A percentile compares a stretch with the other conserved stretches of the same genome.
These are phyloP conservation scores for Sisyra terminalis DNA, from an alignment of 2,888 invertebrate genomes.

Conservation along the genomic window DNA sequence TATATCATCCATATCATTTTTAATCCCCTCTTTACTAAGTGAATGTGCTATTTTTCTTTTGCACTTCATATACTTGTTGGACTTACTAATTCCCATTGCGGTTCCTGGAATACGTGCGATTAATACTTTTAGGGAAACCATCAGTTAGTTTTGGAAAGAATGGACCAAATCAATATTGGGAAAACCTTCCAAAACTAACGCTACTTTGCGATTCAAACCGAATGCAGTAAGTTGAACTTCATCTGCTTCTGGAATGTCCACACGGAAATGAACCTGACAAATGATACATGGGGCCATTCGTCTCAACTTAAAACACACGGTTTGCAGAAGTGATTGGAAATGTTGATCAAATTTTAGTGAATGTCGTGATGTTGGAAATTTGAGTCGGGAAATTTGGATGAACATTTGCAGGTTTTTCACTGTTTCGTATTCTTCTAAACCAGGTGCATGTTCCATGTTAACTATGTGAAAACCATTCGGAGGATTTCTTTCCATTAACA, in stretches of 20 bases:
- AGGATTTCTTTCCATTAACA: slow-evolving; percentile 55
- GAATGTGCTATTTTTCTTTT: slow-evolving; percentile 26
- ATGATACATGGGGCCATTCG: slow-evolving; percentile 77
- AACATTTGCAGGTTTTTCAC: slow-evolving; percentile 67
- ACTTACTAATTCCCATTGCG: slow-evolving; percentile 56
- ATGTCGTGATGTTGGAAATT: slow-evolving; percentile 32
- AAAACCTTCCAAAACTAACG: no score
- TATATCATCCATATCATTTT: slow-evolving; percentile 57
- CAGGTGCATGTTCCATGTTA: slow-evolving; percentile 61
- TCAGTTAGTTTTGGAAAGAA: no score
- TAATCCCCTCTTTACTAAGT: slow-evolving; percentile 21
- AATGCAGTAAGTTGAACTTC: slow-evolving; percentile 40
- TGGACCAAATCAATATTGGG: no score
- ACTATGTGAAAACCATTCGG: slow-evolving; percentile 66
- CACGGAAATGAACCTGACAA: slow-evolving; percentile 60
- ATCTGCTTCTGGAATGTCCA: slow-evolving; percentile 76
- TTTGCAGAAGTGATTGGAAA: slow-evolving; percentile 44
- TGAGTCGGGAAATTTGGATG: slow-evolving; percentile 62
- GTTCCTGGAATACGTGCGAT: slow-evolving; percentile 56
- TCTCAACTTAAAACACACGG: slow-evolving; percentile 77
- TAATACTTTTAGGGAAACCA: no score
- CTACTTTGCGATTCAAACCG: no score
- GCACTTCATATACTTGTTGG: slow-evolving; percentile 30
- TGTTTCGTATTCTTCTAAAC: slow-evolving; percentile 46
- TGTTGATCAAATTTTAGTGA: slow-evolving; percentile 29